These are phyloP conservation scores for Dinomys branickii DNA, from an alignment of 2,113 vertebrate genomes.

Conservation along the genomic window DNA sequence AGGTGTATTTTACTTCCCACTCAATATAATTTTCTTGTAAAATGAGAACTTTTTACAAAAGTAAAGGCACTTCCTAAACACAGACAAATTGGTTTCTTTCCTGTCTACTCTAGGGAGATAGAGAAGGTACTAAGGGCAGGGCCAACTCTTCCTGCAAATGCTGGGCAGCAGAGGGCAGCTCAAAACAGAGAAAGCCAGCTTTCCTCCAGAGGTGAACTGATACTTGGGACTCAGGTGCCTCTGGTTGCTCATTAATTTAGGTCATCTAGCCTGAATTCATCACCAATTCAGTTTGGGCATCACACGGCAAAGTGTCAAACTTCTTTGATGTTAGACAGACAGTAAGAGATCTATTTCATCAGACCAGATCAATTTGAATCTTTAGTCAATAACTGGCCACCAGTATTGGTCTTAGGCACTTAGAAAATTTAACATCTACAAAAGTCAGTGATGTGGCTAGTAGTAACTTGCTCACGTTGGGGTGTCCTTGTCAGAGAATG, in stretches of 20 bases:
- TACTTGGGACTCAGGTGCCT: background rate
- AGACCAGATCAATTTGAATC: background rate
- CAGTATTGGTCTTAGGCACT: conserved; percentile 74
- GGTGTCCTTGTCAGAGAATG: background rate
- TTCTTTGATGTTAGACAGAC: background rate
- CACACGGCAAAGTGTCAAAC: background rate
- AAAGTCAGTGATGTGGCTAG: background rate
- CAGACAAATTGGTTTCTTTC: conserved; percentile 39
- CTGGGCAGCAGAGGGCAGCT: background rate
- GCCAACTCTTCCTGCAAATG: background rate
- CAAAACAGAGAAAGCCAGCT: background rate
- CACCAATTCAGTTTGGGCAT: background rate
- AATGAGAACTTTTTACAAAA: background rate
- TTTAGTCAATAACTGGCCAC: background rate
- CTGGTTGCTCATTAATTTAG: background rate
- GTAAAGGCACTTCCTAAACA: conserved; percentile 74
- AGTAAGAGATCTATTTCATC: background rate
- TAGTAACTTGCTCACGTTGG: conserved; percentile 32
- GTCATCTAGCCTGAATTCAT: background rate
- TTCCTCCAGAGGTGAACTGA: background rate
- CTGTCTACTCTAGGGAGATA: background rate
- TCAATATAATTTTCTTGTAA: conserved; percentile 19
- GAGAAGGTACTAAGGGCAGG: background rate
- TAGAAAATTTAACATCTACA: conserved; percentile 45
- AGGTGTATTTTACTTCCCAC: conserved; percentile 23